These are phyloP conservation scores for Synanthedon tipuliformis DNA, from an alignment of 2,888 invertebrate genomes.

Conservation along the genomic window DNA sequence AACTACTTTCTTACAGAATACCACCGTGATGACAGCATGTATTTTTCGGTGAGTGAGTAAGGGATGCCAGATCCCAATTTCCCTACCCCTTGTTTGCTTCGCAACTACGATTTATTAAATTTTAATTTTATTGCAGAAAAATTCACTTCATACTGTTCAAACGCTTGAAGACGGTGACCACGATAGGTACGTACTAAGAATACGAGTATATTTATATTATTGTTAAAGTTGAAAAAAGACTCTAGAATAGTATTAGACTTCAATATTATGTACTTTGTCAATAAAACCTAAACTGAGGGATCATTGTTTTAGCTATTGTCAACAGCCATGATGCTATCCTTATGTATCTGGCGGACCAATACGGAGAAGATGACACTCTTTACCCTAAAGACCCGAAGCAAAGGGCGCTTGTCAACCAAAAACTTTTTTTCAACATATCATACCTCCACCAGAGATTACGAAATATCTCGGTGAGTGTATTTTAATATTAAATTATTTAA, in stretches of 20 bases:
- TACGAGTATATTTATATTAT: not conserved
- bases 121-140: constrained; percentile 43
- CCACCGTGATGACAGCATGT: too few species aligned
- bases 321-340: constrained; percentile 63
- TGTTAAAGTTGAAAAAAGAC: not conserved
- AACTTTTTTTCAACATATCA: constrained; percentile 63
- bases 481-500: not conserved
- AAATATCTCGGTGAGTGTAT: constrained; percentile 45
- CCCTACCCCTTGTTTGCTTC: not conserved
- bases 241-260: too few species aligned
- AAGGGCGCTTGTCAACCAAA: constrained; percentile 66
- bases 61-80: too few species aligned
- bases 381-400: constrained; percentile 68
- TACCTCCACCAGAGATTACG: constrained; percentile 51
- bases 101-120: not conserved
- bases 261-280: too few species aligned
- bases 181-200: constrained; percentile 24
- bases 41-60: too few species aligned
- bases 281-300: not conserved
- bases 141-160: constrained; percentile 70
- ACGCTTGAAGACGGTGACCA: constrained; percentile 63
- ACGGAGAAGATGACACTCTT: constrained; percentile 61
- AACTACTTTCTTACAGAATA: too few species aligned
- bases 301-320: not conserved
- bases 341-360: constrained; percentile 61